These are phyloP conservation scores for human DNA, from an alignment of 2,113 vertebrate genomes.

Conservation along the genomic window DNA sequence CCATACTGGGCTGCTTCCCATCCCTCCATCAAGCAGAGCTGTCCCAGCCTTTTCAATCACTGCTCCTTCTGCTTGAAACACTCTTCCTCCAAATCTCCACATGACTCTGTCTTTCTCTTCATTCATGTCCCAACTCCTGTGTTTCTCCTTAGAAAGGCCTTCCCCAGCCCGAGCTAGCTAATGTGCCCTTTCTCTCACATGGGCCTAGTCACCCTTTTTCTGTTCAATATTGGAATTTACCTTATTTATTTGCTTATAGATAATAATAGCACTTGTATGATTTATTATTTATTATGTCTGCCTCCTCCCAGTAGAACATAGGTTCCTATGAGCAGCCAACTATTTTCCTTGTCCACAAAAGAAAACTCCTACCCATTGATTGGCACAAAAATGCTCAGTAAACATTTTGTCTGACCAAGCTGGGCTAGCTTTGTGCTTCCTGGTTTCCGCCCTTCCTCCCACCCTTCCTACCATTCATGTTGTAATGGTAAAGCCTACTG, in stretches of 20 bases:
- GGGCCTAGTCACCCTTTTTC: not conserved
- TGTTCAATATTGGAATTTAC: not conserved
- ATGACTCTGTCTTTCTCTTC: not conserved
- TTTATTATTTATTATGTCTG: not conserved
- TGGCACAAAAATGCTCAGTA: not conserved
- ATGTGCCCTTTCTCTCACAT: not conserved
- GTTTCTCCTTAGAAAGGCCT: not conserved
- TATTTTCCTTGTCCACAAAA: not conserved
- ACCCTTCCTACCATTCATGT: not conserved
- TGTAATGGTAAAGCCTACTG: not conserved
- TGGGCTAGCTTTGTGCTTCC: not conserved
- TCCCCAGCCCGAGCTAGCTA: not conserved
- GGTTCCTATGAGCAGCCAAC: not conserved
- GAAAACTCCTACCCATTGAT: too few species aligned
- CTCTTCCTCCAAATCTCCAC: not conserved
- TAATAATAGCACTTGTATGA: not conserved
- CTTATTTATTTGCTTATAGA: not conserved
- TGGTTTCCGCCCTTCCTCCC: not conserved
- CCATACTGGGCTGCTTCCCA: not conserved
- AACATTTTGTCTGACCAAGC: not conserved
- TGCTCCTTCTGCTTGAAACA: not conserved
- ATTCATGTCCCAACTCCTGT: not conserved
- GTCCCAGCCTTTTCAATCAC: not conserved
- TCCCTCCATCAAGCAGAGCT: not conserved
- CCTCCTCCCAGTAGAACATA: not conserved